Evolutionary conservation across 92 coral and sea anemone genomes (phyloP).

Genomic region (Epizoanthus illoricatus): DNA sequence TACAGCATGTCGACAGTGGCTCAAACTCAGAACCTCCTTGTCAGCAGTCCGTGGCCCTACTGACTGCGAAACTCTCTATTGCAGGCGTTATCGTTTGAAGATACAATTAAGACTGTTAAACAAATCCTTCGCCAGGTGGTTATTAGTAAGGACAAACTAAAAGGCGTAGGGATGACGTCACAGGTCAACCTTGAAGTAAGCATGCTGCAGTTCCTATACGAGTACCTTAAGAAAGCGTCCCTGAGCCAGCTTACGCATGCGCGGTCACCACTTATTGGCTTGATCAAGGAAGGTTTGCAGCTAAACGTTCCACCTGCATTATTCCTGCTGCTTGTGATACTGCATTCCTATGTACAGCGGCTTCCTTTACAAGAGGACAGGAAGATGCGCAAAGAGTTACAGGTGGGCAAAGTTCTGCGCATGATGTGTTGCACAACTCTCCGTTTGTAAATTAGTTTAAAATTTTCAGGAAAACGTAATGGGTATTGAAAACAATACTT

Average conservation of each 20-base stretch:
- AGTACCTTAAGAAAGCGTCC: constrained; percentile 78
- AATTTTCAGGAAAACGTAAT: not conserved
- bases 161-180: constrained; percentile 58
- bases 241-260: constrained; percentile 73
- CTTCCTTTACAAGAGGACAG: constrained; percentile 89
- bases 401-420: constrained; percentile 52
- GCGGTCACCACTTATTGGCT: constrained; percentile 72
- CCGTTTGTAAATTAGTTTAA: not conserved
- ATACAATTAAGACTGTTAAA: constrained; percentile 88
- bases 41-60: too few relatives aligned
- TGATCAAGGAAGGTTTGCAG: constrained; percentile 94
- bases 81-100: constrained; percentile 88
- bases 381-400: constrained; percentile 91
- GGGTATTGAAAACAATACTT: not conserved
- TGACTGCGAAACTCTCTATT: not conserved
- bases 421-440: not conserved
- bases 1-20: too few relatives aligned
- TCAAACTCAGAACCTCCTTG: too few relatives aligned
- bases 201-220: constrained; percentile 88
- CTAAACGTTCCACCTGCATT: constrained; percentile 91
- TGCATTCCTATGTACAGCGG: constrained; percentile 86
- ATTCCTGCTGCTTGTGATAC: constrained; percentile 82
- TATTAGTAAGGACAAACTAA: constrained; percentile 73
- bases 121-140: constrained; percentile 90
- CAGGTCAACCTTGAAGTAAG: constrained; percentile 89